These are phyloP conservation scores for Diadema setosum DNA, from an alignment of 35 echinoderm and acorn worm genomes.

Conservation along the genomic window DNA sequence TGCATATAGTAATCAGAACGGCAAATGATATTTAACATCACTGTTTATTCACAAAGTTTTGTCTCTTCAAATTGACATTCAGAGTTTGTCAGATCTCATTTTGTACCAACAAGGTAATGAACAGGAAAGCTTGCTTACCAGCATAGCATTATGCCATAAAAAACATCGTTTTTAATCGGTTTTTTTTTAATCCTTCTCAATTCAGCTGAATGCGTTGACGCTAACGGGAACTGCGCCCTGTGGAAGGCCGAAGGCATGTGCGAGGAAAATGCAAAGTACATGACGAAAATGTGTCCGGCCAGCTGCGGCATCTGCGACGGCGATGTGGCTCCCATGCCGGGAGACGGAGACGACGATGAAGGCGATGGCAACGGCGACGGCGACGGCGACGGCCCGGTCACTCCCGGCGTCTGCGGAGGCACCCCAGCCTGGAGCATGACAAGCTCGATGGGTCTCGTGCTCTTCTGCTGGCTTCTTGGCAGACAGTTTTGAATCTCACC, in stretches of 20 bases:
- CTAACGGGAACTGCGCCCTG: neutral
- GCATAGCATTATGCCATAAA: too few relatives aligned
- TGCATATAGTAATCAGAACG: too few relatives aligned
- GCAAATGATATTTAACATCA: too few relatives aligned
- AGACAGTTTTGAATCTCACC: neutral
- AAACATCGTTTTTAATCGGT: too few relatives aligned
- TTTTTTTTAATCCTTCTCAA: neutral
- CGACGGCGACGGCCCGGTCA: neutral
- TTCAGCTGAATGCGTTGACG: neutral
- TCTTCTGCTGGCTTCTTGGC: neutral
- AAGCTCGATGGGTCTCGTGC: neutral
- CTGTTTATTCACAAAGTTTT: too few relatives aligned
- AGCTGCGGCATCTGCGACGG: neutral
- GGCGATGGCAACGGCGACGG: neutral
- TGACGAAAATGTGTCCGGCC: neutral
- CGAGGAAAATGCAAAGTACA: neutral
- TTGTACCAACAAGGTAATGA: too few relatives aligned
- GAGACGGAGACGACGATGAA: neutral
- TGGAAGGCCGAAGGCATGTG: neutral
- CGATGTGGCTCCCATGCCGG: neutral
- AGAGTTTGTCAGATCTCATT: too few relatives aligned
- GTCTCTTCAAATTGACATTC: too few relatives aligned
- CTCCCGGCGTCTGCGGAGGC: neutral
- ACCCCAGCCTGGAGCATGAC: neutral
- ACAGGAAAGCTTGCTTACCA: too few relatives aligned